Base-by-base conservation (phyloP, 2,113 vertebrate genomes). In the Craseonycteris thonglongyai region DNA sequence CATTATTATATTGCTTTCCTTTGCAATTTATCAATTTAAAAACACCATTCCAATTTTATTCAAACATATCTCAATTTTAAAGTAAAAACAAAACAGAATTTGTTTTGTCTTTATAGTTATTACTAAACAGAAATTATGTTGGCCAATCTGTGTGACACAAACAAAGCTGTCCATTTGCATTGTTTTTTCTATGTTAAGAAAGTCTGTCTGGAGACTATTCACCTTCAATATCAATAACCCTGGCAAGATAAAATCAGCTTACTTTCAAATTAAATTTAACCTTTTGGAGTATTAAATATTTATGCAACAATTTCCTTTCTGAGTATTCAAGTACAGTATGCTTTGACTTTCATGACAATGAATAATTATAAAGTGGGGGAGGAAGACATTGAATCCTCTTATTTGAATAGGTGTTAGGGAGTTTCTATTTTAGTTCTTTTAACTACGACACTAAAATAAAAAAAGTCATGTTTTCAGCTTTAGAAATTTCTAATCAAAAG, bases 251-350 rank as follows among this genome's bases (percentile, higher is more conserved):
- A 97, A 96, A 92, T 95, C 84, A 95, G 45, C 83, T 81, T 81
- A 87, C 75, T 93, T 97, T 93, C 75, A 88, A 93, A 97, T 97
- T 96, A 97, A 92, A 90, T 88, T 72, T 94, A 96, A 96, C 90
- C 94, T 97, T 97, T 96, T 65, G 47, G 40, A 78, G 8, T 42
- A 92, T 97, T 93, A 97, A 97, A 97, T 97, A 97, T 97, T 97
- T 92, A 97, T 7, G 21, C 63, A 90, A 92, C 90, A 95, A 96
- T 96, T 95, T 95, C 58, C 86, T 96, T 84, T 86, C 84, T 85
- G 65, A 94, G 54, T 84, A 76, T 94, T 92, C 71, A 92, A 58
- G 61, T 81, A 87, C 16, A 54, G 22, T 22, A 79, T 40, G 74
- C 75, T 92, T 94, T 90, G 65, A 94, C 66, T 95, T 96, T 89